Base-by-base conservation (phyloP, 2,113 vertebrate species). In the Cinclus mexicanus region DNA sequence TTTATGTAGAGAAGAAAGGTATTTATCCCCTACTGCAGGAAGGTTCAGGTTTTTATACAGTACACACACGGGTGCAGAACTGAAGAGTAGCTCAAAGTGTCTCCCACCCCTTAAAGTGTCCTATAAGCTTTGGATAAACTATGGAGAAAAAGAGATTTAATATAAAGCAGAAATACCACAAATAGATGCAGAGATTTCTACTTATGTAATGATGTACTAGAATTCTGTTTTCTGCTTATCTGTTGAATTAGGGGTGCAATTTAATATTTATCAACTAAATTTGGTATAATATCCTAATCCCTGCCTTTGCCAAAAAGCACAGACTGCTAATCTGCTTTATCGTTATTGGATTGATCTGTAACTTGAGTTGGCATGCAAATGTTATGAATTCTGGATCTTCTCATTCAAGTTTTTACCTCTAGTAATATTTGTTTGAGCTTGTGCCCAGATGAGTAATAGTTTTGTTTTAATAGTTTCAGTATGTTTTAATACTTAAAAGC, bases 401-500 rank as follows among this genome's bases (percentile, higher is more conserved):
- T 77, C 4, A 81, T 92, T 83, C 24, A 77, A 39, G 39, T 67
- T 96, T 87, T 92, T 92, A 88, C 52, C 13, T 76, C 68, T 70
- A 47, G 23, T 72, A 94, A 31, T 8, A 61, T 39, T 69, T 76
- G 94, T 95, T 90, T 67, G 65, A 70, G 42, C 67, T 93, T 26
- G 6, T 80, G 64, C 56, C 82, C 68, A 77, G 84, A 81, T 67
- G 88, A 83, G 22, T 90, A 90, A 88, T 80, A 76, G 56, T 70
- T 88, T 44, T 85, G 47, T 72, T 79, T 86, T 52, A 80, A 56
- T 86, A 59, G 14, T 59, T 92, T 77, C 64, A 75, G 10, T 6
- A 56, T 93, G 47, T 94, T 90, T 83, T 67, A 87, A 49, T 74
- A 74, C 59, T 86, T 86, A 77, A 89, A 90, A 93, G 12, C 35